phyloP scores from a whole-genome alignment of 2,797 vertebrate genomes.

The Scolopax bukidnonensis region DNA sequence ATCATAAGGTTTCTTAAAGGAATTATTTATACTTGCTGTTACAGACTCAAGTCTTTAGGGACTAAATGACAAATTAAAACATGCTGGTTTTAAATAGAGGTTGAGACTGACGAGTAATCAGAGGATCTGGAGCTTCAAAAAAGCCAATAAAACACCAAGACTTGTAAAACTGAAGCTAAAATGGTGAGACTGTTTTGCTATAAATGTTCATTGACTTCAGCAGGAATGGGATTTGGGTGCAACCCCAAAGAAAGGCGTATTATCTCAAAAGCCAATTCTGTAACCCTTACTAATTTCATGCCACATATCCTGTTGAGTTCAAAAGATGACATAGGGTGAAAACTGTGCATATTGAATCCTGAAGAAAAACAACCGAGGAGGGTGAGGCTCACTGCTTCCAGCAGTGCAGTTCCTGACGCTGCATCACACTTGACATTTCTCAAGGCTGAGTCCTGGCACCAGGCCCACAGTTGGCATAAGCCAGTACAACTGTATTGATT shows the following conservation, averaged over 20 bases:
- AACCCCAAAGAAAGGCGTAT: background rate
- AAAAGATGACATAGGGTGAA: background rate
- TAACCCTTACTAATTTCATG: background rate
- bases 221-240: background rate
- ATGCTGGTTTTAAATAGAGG: background rate
- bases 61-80: constrained; percentile 29
- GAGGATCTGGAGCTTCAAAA: background rate
- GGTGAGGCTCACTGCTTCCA: background rate
- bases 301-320: background rate
- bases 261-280: background rate
- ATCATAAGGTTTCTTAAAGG: background rate
- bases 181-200: background rate
- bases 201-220: background rate
- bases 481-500: background rate
- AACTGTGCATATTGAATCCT: background rate
- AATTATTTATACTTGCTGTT: background rate
- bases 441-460: background rate
- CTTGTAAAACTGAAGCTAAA: background rate
- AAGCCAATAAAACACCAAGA: background rate
- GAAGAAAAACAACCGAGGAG: background rate
- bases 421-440: background rate
- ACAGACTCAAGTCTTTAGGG: background rate
- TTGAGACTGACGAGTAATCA: background rate
- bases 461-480: background rate
- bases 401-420: background rate